Percentiles rank a stretch among this genome's conserved stretches.
Conservation (phyloP, 2,113 vertebrate genomes). For the Otolemur garnettii region DNA sequence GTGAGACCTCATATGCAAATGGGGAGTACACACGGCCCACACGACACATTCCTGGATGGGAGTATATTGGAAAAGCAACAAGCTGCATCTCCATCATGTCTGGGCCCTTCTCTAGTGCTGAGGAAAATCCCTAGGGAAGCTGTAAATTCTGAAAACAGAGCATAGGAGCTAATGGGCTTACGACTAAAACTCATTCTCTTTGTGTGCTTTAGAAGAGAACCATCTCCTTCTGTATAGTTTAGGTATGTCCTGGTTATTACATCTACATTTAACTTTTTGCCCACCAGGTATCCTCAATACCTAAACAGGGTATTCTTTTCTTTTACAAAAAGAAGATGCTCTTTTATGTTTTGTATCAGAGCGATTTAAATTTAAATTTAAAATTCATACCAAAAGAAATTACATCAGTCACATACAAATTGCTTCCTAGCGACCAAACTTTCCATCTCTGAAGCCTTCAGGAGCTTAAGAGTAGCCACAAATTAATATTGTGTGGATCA, state of each 20-base stretch:
- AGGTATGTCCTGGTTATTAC: not conserved
- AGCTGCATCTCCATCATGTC: not conserved
- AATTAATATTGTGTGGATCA: not conserved
- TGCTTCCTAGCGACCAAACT: constrained; percentile 21
- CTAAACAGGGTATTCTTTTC: not conserved
- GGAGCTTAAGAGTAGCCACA: not conserved
- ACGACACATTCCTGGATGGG: not conserved
- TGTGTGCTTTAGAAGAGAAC: constrained; percentile 6
- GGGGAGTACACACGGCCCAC: accelerated
- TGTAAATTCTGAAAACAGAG: not conserved
- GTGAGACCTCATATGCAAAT: accelerated
- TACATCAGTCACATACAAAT: not conserved
- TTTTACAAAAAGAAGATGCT: not conserved
- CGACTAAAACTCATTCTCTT: not conserved
- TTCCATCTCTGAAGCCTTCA: not conserved
- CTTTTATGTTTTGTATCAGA: not conserved
- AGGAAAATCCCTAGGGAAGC: not conserved
- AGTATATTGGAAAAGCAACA: not conserved
- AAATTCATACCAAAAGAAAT: constrained; percentile 40
- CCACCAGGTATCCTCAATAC: not conserved
- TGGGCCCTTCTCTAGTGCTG: not conserved
- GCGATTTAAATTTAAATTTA: not conserved
- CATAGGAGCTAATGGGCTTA: not conserved
- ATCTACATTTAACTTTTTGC: not conserved
- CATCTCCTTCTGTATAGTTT: not conserved